These are phyloP conservation scores for Neuroscelio doddi DNA, from an alignment of 2,888 invertebrate species.

Conservation along the genomic window DNA sequence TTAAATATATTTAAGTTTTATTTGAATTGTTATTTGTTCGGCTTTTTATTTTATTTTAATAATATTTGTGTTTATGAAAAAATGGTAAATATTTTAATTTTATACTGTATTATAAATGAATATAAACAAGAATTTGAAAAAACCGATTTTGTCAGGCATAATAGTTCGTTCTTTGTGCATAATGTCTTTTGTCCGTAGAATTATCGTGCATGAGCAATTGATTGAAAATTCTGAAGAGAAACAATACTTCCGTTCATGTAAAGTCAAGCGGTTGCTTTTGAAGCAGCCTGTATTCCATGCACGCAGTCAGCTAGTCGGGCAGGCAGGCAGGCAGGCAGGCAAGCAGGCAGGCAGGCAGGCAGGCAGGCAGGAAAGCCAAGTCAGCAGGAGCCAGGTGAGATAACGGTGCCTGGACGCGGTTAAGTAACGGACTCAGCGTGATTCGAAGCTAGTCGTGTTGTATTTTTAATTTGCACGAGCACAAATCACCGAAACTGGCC, in stretches of 20 bases:
- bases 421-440: slow-evolving; percentile 68
- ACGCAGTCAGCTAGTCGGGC: too few relatives aligned
- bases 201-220: not conserved
- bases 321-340: too few relatives aligned
- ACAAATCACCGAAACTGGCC: slow-evolving; percentile 13
- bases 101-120: too few relatives aligned
- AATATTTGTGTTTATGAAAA: too few relatives aligned
- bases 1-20: too few relatives aligned
- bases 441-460: slow-evolving; percentile 47
- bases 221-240: slow-evolving; percentile 13
- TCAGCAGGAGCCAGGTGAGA: slow-evolving; percentile 68
- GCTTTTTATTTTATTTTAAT: too few relatives aligned
- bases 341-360: too few relatives aligned
- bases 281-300: slow-evolving; percentile 63
- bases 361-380: too few relatives aligned
- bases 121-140: too few relatives aligned
- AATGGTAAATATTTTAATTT: too few relatives aligned
- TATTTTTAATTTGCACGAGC: slow-evolving; percentile 57
- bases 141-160: not conserved
- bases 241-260: slow-evolving; percentile 36
- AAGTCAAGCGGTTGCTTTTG: slow-evolving; percentile 44
- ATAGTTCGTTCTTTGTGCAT: not conserved
- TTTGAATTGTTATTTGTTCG: too few relatives aligned
- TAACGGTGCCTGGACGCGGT: slow-evolving; percentile 70
- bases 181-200: not conserved